Evolutionary conservation across 2,888 invertebrate genomes (phyloP).

Genomic region (Gryllus longicercus): DNA sequence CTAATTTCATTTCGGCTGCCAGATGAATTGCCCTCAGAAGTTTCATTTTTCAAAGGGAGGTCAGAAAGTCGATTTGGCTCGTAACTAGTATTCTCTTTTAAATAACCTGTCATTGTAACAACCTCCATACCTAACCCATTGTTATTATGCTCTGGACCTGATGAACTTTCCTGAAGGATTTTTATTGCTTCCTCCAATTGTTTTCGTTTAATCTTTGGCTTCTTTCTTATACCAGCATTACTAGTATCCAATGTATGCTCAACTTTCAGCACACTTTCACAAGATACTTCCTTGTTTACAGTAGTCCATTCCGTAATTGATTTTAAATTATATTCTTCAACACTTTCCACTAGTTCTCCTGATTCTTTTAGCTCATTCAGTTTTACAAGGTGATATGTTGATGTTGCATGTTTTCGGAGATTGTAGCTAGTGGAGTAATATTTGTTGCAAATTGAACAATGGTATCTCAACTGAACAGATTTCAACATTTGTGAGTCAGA

Average conservation of each 20-base stretch:
- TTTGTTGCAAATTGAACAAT: conserved; percentile 35
- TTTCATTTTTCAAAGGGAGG: neutral
- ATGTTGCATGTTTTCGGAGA: conserved; percentile 35
- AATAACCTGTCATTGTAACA: neutral
- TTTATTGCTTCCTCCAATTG: neutral
- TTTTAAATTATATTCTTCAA: neutral
- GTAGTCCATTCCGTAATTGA: neutral
- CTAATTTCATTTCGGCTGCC: neutral
- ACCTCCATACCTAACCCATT: neutral
- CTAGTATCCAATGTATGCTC: neutral
- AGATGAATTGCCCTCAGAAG: neutral
- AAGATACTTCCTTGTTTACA: neutral
- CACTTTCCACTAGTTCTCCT: neutral
- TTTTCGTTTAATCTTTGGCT: neutral
- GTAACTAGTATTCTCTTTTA: neutral
- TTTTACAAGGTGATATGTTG: conserved; percentile 28
- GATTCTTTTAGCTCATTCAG: neutral
- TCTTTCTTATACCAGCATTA: conserved; percentile 4
- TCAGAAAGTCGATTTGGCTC: neutral
- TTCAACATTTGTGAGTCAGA: too few species aligned
- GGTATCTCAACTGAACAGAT: conserved; percentile 26
- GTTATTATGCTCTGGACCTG: neutral
- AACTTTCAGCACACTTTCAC: neutral
- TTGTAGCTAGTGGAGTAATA: conserved; percentile 36
- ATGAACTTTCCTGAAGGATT: neutral